These are phyloP conservation scores for Takifugu bimaculatus DNA, from an alignment of 2,113 vertebrate genomes.

Conservation along the genomic window DNA sequence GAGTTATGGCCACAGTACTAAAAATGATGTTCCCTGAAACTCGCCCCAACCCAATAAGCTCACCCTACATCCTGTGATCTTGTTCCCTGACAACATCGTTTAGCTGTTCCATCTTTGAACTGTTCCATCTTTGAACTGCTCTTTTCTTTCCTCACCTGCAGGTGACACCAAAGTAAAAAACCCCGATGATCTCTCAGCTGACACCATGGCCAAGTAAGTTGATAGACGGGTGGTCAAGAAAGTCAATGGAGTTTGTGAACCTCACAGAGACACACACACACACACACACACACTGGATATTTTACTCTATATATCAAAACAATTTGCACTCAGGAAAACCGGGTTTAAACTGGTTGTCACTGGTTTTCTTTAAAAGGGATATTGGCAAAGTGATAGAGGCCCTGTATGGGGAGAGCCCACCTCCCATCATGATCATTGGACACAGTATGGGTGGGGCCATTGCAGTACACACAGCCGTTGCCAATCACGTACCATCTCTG, in stretches of 20 bases:
- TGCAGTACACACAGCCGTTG: slow-evolving; percentile 87
- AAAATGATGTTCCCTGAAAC: neutral
- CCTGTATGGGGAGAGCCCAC: slow-evolving; percentile 90
- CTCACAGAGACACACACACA: too few species aligned
- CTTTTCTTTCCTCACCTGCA: slow-evolving; percentile 35
- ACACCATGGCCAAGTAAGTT: slow-evolving; percentile 96
- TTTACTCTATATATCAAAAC: too few species aligned
- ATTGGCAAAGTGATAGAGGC: slow-evolving; percentile 90
- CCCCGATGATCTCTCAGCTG: slow-evolving; percentile 91
- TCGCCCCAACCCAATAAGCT: neutral
- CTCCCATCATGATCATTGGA: slow-evolving; percentile 94
- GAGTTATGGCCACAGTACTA: neutral
- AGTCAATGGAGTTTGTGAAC: too few species aligned
- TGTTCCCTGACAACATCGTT: neutral
- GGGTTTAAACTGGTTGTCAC: neutral
- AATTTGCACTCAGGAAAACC: too few species aligned
- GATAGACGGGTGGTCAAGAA: neutral
- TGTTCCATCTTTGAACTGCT: neutral
- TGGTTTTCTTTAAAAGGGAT: slow-evolving; percentile 73
- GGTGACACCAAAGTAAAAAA: slow-evolving; percentile 94
- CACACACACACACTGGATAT: neutral
- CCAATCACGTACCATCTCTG: slow-evolving; percentile 87
- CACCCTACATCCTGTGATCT: neutral
- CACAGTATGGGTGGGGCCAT: slow-evolving; percentile 99
- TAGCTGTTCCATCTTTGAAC: neutral